These are phyloP conservation scores for Sesia apiformis DNA, from an alignment of 2,888 invertebrate genomes.

Conservation along the genomic window DNA sequence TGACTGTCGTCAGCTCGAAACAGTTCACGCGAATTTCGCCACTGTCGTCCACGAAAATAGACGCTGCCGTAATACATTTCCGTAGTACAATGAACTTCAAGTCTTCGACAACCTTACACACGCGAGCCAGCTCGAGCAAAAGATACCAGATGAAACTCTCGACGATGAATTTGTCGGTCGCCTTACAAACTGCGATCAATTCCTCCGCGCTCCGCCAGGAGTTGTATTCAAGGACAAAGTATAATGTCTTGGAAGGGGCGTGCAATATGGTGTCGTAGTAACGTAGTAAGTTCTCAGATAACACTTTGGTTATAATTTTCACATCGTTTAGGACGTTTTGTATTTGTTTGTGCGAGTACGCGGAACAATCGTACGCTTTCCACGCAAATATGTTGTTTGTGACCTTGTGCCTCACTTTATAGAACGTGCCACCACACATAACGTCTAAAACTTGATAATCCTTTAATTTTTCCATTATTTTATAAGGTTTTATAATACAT, in stretches of 20 bases:
- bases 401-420: constrained; percentile 71
- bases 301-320: constrained; percentile 50
- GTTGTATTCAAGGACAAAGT: constrained; percentile 61
- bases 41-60: constrained; percentile 44
- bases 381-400: constrained; percentile 66
- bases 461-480: constrained; percentile 58
- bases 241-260: constrained; percentile 59
- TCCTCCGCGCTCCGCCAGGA: constrained; percentile 53
- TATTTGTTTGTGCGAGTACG: constrained; percentile 56
- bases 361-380: constrained; percentile 64
- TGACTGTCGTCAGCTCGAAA: constrained; percentile 33
- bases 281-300: constrained; percentile 45
- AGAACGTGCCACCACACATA: constrained; percentile 63
- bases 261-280: constrained; percentile 65
- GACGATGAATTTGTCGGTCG: constrained; percentile 38
- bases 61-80: constrained; percentile 38
- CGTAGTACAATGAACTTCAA: constrained; percentile 35
- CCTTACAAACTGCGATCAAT: constrained; percentile 39
- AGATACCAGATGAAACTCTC: constrained; percentile 60
- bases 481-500: constrained; percentile 13
- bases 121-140: constrained; percentile 48
- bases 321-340: constrained; percentile 58
- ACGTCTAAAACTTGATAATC: constrained; percentile 70
- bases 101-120: constrained; percentile 38
- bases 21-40: constrained; percentile 55